Base-by-base conservation (phyloP, 2,797 vertebrate genomes). In the Corythornis leucogaster region DNA sequence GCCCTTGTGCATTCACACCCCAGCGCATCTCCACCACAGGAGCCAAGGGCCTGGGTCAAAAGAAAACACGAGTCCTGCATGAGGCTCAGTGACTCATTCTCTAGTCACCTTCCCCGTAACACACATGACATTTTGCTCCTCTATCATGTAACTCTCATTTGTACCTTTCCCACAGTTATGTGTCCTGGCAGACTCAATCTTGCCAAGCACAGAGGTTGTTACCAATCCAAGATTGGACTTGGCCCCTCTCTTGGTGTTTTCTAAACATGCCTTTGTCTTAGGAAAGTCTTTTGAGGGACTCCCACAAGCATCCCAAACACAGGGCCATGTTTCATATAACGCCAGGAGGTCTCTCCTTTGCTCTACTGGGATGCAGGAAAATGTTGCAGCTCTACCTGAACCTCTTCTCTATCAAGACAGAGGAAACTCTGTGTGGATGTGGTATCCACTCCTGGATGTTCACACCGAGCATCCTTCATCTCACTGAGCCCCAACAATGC, bases 401-500 rank as follows among this genome's bases (percentile, higher is more conserved):
- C 50, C 45, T 74, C 18, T 8, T 38, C 61, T 30, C 45, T 58
- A 17, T 26, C 25, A 30, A 21, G 51, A 28, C 30, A 30, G 51
- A 53, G 26, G 28, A 53, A 30, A 30, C 10, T 53, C 26, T 30
- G 28, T 53, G 51, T 53, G 28, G 31, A 48, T 21, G 33, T 30
- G n/a, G 42, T 20, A 26, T 35, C 42, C 40, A 28, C 45, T 31
- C 33, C 35, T 42, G 51, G 30, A 48, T 40, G 22, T 4, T 70
- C 35, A 68, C 18, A 11, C 4, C 3, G 5, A 45, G 18, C 35
- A 25, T 51, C 40, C 21, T 64, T 51, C 25, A 24, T 11, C 62
- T 0, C 1, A 2, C 40, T 1, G 5, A 82, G 35, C 40, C 40
- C 51, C 45, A 51, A 2, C 2, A 30, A 40, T 19, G 63, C 5